Conservation (phyloP, 2,113 vertebrate species). For the Toxotes chatareus region DNA sequence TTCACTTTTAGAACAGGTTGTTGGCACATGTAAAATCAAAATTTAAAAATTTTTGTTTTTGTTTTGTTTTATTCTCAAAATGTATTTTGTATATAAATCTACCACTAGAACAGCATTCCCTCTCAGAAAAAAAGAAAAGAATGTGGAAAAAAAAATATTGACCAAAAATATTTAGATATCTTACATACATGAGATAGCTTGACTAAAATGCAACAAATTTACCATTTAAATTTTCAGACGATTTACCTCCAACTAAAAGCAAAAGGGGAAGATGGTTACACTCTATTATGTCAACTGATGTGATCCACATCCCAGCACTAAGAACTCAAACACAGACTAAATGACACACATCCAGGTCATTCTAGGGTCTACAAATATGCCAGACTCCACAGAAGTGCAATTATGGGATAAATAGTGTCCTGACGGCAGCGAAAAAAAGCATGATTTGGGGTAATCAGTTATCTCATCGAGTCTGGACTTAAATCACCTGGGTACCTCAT, state of each 20-base stretch:
- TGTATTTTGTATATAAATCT: conserved; percentile 88
- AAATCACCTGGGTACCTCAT: conserved; percentile 11
- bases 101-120: conserved; percentile 91
- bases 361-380: conserved; percentile 75
- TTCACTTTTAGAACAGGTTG: conserved; percentile 88
- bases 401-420: conserved; percentile 29
- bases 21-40: conserved; percentile 93
- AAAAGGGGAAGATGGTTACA: conserved; percentile 65
- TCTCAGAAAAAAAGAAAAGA: conserved; percentile 84
- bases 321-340: conserved; percentile 64
- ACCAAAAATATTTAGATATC: conserved; percentile 80
- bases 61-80: conserved; percentile 84
- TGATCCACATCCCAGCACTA: conserved; percentile 59
- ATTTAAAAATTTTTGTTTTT: conserved; percentile 81
- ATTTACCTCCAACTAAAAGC: conserved; percentile 73
- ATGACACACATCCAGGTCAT: conserved; percentile 49
- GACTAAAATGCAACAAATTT: conserved; percentile 89
- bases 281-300: conserved; percentile 46
- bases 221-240: conserved; percentile 89
- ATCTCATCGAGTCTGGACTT: not conserved
- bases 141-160: conserved; percentile 68
- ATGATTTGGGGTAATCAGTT: not conserved
- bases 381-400: conserved; percentile 71
- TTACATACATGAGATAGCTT: conserved; percentile 86
- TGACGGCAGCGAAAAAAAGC: not conserved